Evolutionary conservation across 1,140 invertebrate genomes (phyloP), one percentile per base, ranked within the genome.

Genomic region (Tetragnatha versicolor): DNA sequence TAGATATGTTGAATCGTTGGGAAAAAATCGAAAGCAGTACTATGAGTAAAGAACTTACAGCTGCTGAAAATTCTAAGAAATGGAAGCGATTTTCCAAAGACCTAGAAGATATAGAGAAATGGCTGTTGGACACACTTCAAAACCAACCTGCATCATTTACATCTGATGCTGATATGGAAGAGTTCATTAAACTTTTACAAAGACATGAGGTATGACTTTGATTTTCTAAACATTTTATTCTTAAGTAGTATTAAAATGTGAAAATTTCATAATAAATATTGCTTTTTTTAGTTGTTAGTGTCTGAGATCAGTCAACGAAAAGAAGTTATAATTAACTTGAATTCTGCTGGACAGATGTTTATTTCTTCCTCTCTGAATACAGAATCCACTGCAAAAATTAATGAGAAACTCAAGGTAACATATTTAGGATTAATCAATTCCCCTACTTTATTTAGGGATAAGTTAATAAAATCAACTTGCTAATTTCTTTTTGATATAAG

Each of bases 1-100:
- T 31, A 79, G 79, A 22, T 20, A 39, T 80, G 68, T 14, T 80
- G 22, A 53, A n/a, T 37, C 60, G 72, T 6, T 80, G 79, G 79
- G 53, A 80, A 66, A 69, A 58, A 47, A 55, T 80, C 25, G 68
- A 80, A 65, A 39, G 29, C 33, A n/a, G 25, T 25, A 47, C 65
- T n/a, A 14, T 77, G 3, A 29, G 33, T 12, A 80, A 80, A 63
- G 79, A 80, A 39, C n/a, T 22, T 20, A 10, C 65, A 39, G 39
- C 49, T 22, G 6, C 37, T 12, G 27, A 47, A 61, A 72, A 61
- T 33, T 14, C 29, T 20, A 37, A 69, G 25, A 73, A 65, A 42
- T 76, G 72, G 79, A 29, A 80, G n/a, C 33, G 69, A 25, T 70
- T 77, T 51, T 39, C 39, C 12, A n/a, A 42, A 31, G 73, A 80